Percentiles rank a stretch among this genome's conserved stretches.
Evolutionary conservation across 92 coral and sea anemone species (phyloP).

Genomic region (Siderastrea siderea): DNA sequence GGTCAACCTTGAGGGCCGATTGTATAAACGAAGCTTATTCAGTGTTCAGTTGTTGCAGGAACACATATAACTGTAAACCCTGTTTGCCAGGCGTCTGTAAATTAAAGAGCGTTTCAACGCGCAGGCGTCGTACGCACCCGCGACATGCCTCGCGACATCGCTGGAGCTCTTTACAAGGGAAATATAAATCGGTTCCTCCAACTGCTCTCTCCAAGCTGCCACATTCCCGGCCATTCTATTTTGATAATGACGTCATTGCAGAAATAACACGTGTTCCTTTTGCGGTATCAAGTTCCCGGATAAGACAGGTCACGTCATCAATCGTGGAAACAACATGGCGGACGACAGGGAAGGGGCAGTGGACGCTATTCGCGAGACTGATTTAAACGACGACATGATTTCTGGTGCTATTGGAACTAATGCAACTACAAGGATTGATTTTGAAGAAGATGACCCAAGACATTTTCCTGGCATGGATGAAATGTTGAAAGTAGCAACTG

Average conservation of each 20-base stretch:
- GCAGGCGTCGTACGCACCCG: too few species aligned
- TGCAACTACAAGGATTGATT: conserved; percentile 88
- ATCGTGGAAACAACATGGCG: conserved; percentile 47
- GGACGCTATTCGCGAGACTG: conserved; percentile 90
- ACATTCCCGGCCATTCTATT: background rate
- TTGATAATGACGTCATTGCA: background rate
- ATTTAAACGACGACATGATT: conserved; percentile 93
- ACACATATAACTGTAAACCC: too few species aligned
- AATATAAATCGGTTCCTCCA: too few species aligned
- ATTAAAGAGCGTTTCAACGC: too few species aligned
- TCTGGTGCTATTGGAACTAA: conserved; percentile 93
- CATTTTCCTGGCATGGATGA: conserved; percentile 97
- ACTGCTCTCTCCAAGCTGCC: too few species aligned
- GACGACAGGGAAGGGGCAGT: conserved; percentile 25
- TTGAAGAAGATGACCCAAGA: conserved; percentile 82
- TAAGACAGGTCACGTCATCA: conserved; percentile 78
- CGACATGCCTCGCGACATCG: too few species aligned
- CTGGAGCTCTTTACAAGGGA: too few species aligned
- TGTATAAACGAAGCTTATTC: too few species aligned
- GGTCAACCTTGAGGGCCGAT: too few species aligned
- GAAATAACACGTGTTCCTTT: conserved; percentile 5
- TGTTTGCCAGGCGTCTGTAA: too few species aligned
- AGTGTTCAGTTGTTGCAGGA: too few species aligned
- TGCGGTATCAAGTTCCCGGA: conserved; percentile 68
- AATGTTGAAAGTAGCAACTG: conserved; percentile 99